Base-by-base conservation (phyloP, 2,797 vertebrate genomes). In the Brachyrhaphis roseni region DNA sequence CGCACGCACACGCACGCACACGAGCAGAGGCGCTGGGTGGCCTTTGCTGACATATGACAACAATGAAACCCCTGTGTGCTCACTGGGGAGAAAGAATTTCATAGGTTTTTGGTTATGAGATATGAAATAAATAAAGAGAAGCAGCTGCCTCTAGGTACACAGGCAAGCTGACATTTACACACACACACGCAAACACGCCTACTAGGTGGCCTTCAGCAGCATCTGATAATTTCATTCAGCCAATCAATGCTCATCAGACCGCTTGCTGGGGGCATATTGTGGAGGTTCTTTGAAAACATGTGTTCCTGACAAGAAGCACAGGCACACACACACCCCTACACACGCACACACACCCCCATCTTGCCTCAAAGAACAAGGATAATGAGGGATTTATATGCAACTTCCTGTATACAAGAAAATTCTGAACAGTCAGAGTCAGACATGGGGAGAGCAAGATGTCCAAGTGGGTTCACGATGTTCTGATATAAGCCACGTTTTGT, bases 211-310 rank as follows among this genome's bases (percentile, higher is more conserved):
- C 89, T 90, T 94, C 88, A 91, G 91, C 82, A 86, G 84, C 88
- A 93, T 92, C 94, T 94, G 94, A 95, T 94, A 92, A 92, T 90
- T 93, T 88, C 89, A 94, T 93, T 93, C 89, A 91, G 79, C 85
- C 89, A 94, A 94, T 95, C 93, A 93, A 88, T 86, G 86, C 75
- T 84, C 88, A 81, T 88, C 82, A 90, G 86, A 66, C 75, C 71
- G 31, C 78, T 64, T n/a, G 72, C 79, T 84, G 82, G 47, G 81
- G 53, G 78, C 75, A 57, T 59, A 77, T 74, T 78, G 68, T 53
- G 72, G 75, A 87, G 85, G 75, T 75, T 81, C 84, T 86, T 78
- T 70, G 72, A 75, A 62, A 92, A 86, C 91, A 86, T 80, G 70
- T 90, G 86, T 77, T 82, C 51, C 79, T 89, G 89, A 93, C 89